A percentile compares a stretch with the other conserved stretches of the same genome.
Evolutionary conservation across 2,113 vertebrate genomes (phyloP).

Genomic region (Leucosticte australis): DNA sequence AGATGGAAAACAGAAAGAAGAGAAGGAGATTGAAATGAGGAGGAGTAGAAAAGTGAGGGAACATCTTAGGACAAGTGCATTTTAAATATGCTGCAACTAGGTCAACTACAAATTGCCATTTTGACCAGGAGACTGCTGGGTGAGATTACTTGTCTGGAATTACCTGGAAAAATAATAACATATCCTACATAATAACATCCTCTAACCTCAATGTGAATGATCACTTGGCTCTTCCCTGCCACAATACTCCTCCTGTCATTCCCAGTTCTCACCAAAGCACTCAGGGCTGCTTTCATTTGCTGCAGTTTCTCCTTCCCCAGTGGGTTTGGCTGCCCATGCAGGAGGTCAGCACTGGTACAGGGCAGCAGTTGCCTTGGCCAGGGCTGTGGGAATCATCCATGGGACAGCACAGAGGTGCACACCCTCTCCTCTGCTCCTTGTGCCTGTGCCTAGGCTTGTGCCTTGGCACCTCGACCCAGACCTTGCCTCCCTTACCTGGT

Average conservation of each 20-base stretch:
- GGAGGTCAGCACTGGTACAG: background rate
- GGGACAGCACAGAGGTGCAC: background rate
- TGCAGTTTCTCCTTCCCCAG: background rate
- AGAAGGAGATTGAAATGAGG: background rate
- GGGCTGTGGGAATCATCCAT: background rate
- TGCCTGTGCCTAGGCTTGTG: background rate
- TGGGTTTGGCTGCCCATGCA: background rate
- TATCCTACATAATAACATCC: background rate
- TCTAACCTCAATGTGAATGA: rapidly evolving
- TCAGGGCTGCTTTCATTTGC: background rate
- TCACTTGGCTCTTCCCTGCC: background rate
- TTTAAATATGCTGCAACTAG: background rate
- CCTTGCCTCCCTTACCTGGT: background rate
- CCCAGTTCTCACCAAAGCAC: background rate
- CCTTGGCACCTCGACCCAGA: background rate
- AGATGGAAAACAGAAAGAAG: background rate
- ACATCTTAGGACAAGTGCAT: background rate
- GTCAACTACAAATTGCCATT: background rate
- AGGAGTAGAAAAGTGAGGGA: background rate
- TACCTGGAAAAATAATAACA: background rate
- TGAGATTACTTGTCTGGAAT: background rate
- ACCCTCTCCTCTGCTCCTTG: background rate
- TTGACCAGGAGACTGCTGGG: background rate
- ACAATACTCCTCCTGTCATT: background rate
- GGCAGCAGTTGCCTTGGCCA: background rate